Evolutionary conservation across 2,888 invertebrate genomes (phyloP), one percentile per base, ranked within the genome.

Genomic region (Petrolisthes manimaculis): DNA sequence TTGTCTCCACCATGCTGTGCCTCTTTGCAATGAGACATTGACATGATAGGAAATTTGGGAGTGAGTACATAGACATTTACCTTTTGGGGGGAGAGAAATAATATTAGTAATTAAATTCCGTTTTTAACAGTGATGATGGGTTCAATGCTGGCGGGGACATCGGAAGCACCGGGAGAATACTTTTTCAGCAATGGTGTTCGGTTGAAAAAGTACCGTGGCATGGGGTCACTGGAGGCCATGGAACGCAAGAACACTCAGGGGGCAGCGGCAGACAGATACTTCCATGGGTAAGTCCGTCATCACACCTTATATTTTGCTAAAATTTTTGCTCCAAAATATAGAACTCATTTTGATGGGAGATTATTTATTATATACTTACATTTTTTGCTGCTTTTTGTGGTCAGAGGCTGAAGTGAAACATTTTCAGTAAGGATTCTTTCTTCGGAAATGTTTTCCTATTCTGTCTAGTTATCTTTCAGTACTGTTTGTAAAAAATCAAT

Each of bases 161-260:
- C 98, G 0, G 99, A 99, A 94, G 98, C 99, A 51, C 99, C 99
- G 0, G 99, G 99, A 12, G 99, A 99, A 93, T 99, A 99, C 93
- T 99, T 98, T 94, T 99, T 98, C 93, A 97, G 98, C 79, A 98
- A 99, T 93, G 99, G 99, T 89, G 99, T 99, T 0, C 95, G 99
- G 83, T 94, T 99, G 86, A 99, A 99, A 94, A 99, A 99, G 93
- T 99, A 99, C 93, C 95, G 99, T 92, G 99, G 99, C 54, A 99
- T 99, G 99, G 99, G 98, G 54, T 98, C 98, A 86, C 94, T 99
- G 91, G 99, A 99, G 93, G 99, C 99, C 3, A 99, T 99, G 99
- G 97, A 99, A 92, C 95, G 97, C 83, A 96, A 96, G 92, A 86
- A 89, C 77, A 88, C 83, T 56, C 91, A 88, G 91, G 92, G 79